Conservation (phyloP, 1,140 invertebrate genomes). For the Oncopeltus fasciatus region DNA sequence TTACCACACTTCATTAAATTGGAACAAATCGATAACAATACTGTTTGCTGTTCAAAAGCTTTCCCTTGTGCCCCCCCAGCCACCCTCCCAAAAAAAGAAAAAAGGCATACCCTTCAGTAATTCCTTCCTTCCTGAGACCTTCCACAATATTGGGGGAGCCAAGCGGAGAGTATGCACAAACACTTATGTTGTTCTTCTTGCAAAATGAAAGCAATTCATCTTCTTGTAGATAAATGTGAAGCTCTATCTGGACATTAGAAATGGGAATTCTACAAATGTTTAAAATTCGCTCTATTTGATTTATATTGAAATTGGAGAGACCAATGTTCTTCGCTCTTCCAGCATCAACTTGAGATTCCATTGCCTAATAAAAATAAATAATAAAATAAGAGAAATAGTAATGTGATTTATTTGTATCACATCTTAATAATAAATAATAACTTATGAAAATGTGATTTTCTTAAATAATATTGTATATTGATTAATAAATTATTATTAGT, state of each 20-base stretch:
- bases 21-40: too few species aligned
- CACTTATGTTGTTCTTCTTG: constrained; percentile 34
- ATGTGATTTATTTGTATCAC: too few species aligned
- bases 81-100: too few species aligned
- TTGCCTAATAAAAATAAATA: constrained; percentile 28
- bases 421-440: too few species aligned
- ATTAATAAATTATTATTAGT: too few species aligned
- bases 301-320: constrained; percentile 30
- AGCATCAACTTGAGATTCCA: constrained; percentile 39
- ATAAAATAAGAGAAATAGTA: neutral
- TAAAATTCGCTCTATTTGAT: constrained; percentile 26
- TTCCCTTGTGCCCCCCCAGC: too few species aligned
- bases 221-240: constrained; percentile 48
- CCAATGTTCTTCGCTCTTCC: constrained; percentile 34
- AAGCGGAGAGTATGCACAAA: constrained; percentile 47
- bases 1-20: too few species aligned
- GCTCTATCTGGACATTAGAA: constrained; percentile 34
- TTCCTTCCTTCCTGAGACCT: too few species aligned
- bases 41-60: too few species aligned
- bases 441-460: too few species aligned
- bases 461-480: too few species aligned
- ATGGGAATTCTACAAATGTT: constrained; percentile 19
- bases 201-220: constrained; percentile 40
- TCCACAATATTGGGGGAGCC: constrained; percentile 27
- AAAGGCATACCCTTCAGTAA: too few species aligned